Base-by-base conservation (phyloP, 2,113 vertebrate genomes). In the Megaceryle torquata region DNA sequence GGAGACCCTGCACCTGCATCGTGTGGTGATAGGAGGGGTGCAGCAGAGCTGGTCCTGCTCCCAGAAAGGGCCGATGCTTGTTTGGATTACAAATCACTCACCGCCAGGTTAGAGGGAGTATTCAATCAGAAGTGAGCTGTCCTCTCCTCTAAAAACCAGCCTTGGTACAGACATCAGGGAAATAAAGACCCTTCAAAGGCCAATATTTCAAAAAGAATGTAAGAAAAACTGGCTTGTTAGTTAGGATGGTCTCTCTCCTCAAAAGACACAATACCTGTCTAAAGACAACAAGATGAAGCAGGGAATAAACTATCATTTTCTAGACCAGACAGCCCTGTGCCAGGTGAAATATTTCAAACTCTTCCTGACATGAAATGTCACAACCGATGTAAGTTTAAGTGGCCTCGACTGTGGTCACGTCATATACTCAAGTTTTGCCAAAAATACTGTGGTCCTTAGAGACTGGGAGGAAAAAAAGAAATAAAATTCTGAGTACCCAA, bases 281-380 rank as follows among this genome's bases (percentile, higher is more conserved):
- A 82, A 93, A 95, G 90, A 89, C 94, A 96, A 93, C 78, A 85
- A 84, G 92, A 89, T 35, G 63, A 95, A 91, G 91, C 95, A 95
- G 89, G 77, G 95, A 98, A 90, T 92, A 97, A 97, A 96, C 96
- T 91, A 93, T 95, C 85, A 89, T 97, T 96, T 94, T 96, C 96
- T 91, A 75, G 93, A 95, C 61, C 57, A 84, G 97, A 90, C 95
- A 96, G 96, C 75, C 92, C 88, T 80, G 92, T 89, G 95, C 94
- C 92, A 89, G 94, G 90, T 97, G 93, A 96, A 96, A 95, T 93
- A 95, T 85, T 93, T 97, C 95, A 92, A 86, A 86, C 93, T 86
- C 85, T 71, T 93, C 89, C 94, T 92, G 96, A 97, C 97, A 86
- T 1, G 2, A 94, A 95, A 93, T 96, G 96, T 96, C 97, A 97